phyloP scores from a whole-genome alignment of 2,797 vertebrate species.

The Hafferia zeledoni region DNA sequence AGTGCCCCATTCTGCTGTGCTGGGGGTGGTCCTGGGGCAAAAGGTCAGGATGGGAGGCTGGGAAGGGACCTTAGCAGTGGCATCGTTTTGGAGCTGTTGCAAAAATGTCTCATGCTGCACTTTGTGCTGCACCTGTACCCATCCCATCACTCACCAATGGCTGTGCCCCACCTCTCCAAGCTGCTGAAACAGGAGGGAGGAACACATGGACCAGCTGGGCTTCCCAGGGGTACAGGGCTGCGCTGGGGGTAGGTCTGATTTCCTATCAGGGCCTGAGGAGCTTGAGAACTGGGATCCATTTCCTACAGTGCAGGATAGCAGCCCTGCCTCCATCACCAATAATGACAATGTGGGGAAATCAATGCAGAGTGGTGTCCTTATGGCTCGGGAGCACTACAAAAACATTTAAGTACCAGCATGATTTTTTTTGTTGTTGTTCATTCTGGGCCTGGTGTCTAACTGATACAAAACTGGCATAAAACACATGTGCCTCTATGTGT shows the following conservation, averaged over 20 bases:
- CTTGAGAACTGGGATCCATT: background rate
- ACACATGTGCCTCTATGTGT: fast-evolving
- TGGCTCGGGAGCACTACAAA: background rate
- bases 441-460: fast-evolving
- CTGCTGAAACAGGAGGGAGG: background rate
- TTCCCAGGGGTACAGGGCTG: background rate
- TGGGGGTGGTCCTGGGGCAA: background rate
- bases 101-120: background rate
- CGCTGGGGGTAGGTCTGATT: background rate
- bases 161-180: background rate
- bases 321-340: background rate
- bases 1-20: background rate
- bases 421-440: background rate
- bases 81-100: background rate
- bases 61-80: background rate
- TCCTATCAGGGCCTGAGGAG: background rate
- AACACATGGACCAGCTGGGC: background rate
- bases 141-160: fast-evolving
- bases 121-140: background rate
- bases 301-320: background rate
- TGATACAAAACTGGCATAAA: background rate
- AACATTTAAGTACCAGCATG: background rate
- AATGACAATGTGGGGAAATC: background rate
- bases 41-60: fast-evolving
- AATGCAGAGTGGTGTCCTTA: background rate